Conservation (phyloP, 2,888 invertebrate genomes). For the Lasioglossum lativentre region DNA sequence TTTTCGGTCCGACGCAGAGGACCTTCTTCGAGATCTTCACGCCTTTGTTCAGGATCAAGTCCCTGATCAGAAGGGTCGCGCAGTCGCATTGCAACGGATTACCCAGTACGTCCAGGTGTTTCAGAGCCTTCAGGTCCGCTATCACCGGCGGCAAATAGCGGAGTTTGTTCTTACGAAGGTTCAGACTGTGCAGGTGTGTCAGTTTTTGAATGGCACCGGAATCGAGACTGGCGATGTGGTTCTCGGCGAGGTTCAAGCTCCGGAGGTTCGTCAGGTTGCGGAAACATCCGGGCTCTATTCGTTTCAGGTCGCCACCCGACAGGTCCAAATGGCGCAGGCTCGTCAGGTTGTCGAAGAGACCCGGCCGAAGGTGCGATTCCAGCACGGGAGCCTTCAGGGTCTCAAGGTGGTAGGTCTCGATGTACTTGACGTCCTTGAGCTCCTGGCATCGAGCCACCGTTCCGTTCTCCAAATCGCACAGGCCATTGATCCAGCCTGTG, state of each 20-base stretch:
- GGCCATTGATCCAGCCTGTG: conserved; percentile 67
- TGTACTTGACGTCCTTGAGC: conserved; percentile 76
- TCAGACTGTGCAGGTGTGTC: conserved; percentile 87
- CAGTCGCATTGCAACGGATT: conserved; percentile 91
- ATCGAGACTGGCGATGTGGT: conserved; percentile 86
- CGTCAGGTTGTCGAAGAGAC: conserved; percentile 86
- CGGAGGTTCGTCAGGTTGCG: conserved; percentile 87
- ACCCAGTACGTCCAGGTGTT: conserved; percentile 88
- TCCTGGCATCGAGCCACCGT: conserved; percentile 75
- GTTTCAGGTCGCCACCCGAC: conserved; percentile 87
- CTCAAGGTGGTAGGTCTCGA: conserved; percentile 75
- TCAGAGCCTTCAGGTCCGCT: conserved; percentile 86
- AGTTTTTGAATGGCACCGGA: conserved; percentile 85
- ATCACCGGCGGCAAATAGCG: conserved; percentile 87
- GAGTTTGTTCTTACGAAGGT: conserved; percentile 88
- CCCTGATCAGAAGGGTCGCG: conserved; percentile 88
- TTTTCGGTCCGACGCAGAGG: conserved; percentile 86
- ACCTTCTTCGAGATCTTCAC: conserved; percentile 83
- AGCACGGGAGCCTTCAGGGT: conserved; percentile 67
- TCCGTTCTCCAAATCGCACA: conserved; percentile 73
- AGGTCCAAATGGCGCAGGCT: conserved; percentile 88
- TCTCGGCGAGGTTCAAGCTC: conserved; percentile 87
- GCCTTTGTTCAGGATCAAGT: conserved; percentile 85
- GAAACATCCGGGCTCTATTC: conserved; percentile 86
- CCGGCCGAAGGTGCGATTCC: conserved; percentile 64